phyloP scores from a whole-genome alignment of 2,888 invertebrate genomes.

The Fragum sueziense region DNA sequence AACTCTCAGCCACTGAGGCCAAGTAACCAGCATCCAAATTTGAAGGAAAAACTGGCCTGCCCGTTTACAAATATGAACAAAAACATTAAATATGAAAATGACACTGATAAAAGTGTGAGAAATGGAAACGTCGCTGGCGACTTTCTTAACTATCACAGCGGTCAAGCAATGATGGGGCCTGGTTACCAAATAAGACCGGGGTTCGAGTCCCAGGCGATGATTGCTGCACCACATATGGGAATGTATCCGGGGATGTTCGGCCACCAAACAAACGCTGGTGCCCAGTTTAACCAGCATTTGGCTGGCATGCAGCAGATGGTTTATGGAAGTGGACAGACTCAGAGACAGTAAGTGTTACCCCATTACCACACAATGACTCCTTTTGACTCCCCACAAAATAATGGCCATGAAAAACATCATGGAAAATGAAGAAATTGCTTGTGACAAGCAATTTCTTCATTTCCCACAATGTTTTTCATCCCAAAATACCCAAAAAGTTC shows the following conservation, averaged over 20 bases:
- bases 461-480: too few species aligned
- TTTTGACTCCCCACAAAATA: too few species aligned
- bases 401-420: too few species aligned
- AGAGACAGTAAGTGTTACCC: conserved; percentile 1
- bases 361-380: too few species aligned
- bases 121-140: conserved; percentile 19
- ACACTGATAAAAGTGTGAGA: background rate
- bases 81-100: conserved; percentile 14
- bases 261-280: conserved; percentile 25
- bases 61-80: conserved; percentile 74
- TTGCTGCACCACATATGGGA: conserved; percentile 35
- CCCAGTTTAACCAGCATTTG: conserved; percentile 66
- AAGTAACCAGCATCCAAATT: conserved; percentile 46
- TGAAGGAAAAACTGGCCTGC: conserved; percentile 74
- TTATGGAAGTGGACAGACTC: conserved; percentile 39
- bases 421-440: too few species aligned
- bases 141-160: background rate
- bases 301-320: conserved; percentile 69
- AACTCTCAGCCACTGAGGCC: conserved; percentile 2
- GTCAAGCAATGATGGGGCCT: background rate
- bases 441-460: background rate
- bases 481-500: too few species aligned
- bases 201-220: conserved; percentile 20
- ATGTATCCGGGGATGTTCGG: conserved; percentile 48
- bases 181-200: conserved; percentile 3